phyloP scores from a whole-genome alignment of 2,113 vertebrate genomes.

The Microtus pennsylvanicus region DNA sequence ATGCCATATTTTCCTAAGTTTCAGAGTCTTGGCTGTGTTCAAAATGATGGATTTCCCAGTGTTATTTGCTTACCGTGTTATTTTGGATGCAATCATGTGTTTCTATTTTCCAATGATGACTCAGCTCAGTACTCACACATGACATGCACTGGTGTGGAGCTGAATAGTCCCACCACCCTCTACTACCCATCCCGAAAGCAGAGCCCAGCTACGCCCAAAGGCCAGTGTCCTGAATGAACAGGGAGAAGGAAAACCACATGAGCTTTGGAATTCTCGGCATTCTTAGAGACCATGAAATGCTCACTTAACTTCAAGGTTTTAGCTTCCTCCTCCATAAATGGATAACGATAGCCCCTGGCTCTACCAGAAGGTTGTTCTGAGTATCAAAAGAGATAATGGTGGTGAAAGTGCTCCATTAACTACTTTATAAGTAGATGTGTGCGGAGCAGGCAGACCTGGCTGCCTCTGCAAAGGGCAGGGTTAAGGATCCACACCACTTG shows the following conservation, averaged over 20 bases:
- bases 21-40: neutral
- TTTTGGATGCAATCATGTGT: neutral
- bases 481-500: neutral
- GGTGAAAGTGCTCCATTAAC: neutral
- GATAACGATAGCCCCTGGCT: neutral
- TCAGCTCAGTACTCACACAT: neutral
- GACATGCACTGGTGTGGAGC: neutral
- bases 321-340: conserved; percentile 9
- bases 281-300: neutral
- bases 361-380: neutral
- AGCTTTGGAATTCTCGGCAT: neutral
- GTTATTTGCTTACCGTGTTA: conserved; percentile 12
- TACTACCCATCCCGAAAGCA: neutral
- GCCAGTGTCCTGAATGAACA: neutral
- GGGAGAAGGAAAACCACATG: neutral
- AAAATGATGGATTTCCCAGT: neutral
- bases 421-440: neutral
- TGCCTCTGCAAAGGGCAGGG: neutral
- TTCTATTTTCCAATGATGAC: neutral
- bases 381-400: neutral
- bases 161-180: neutral
- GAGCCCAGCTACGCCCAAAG: neutral
- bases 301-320: conserved; percentile 19
- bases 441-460: neutral
- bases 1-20: conserved; percentile 23